These are phyloP conservation scores for Drosophila murphyi DNA, from an alignment of 1,140 invertebrate species.

Conservation along the genomic window DNA sequence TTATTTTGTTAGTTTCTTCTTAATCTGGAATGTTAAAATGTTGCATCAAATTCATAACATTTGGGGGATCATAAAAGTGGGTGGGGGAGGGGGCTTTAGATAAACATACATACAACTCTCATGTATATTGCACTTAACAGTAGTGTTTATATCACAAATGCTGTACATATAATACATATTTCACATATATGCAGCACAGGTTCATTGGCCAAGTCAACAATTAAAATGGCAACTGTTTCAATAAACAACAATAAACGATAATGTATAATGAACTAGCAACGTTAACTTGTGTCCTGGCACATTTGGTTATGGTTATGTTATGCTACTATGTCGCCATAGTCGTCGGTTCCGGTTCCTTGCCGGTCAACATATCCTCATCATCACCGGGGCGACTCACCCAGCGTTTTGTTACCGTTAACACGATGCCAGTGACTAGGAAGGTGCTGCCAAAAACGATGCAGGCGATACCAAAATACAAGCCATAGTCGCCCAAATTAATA, in stretches of 20 bases:
- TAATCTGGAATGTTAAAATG: constrained; percentile 25
- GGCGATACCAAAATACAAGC: constrained; percentile 85
- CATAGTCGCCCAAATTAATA: constrained; percentile 85
- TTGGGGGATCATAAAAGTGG: background rate
- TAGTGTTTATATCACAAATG: constrained; percentile 34
- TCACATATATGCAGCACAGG: constrained; percentile 3
- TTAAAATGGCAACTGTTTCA: constrained; percentile 40
- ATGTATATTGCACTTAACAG: constrained; percentile 29
- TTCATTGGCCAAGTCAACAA: constrained; percentile 2
- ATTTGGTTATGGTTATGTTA: constrained; percentile 49
- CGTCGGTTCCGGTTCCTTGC: constrained; percentile 7
- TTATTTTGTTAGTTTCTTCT: background rate
- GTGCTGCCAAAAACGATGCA: constrained; percentile 85
- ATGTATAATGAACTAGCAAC: constrained; percentile 64
- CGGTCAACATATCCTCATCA: constrained; percentile 75
- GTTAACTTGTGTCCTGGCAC: constrained; percentile 55
- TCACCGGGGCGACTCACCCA: constrained; percentile 81
- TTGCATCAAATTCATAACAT: constrained; percentile 6
- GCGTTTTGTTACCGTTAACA: constrained; percentile 82
- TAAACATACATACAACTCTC: constrained; percentile 6
- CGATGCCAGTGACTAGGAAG: constrained; percentile 84
- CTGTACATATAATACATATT: constrained; percentile 2
- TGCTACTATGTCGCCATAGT: background rate
- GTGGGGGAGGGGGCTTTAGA: too few relatives aligned
- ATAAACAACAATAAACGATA: constrained; percentile 31